Conservation (phyloP, 1,140 invertebrate genomes). For the Ceratina calcarata region DNA sequence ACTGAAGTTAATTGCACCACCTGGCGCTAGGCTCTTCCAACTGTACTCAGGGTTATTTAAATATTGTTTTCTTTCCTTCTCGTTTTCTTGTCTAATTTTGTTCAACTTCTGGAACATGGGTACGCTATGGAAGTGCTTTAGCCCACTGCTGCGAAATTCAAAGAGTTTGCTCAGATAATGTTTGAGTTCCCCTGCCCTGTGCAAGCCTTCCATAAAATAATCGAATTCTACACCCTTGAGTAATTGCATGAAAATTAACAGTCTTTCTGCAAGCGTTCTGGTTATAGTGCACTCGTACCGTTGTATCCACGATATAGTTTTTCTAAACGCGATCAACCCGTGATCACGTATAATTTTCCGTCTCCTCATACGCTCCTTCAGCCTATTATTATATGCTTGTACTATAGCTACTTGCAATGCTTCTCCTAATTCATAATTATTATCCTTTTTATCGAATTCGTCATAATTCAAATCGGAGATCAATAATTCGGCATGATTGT, state of each 20-base stretch:
- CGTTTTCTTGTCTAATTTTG: slow-evolving; percentile 83
- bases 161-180: slow-evolving; percentile 83
- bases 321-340: slow-evolving; percentile 88
- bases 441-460: slow-evolving; percentile 79
- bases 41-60: slow-evolving; percentile 77
- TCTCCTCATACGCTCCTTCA: slow-evolving; percentile 86
- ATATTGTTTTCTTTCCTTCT: slow-evolving; percentile 82
- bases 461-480: slow-evolving; percentile 84
- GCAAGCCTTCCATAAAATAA: slow-evolving; percentile 87
- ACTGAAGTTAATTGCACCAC: slow-evolving; percentile 28
- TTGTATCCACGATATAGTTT: slow-evolving; percentile 83
- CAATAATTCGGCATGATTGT: slow-evolving; percentile 89
- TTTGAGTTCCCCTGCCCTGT: slow-evolving; percentile 85
- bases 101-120: slow-evolving; percentile 82
- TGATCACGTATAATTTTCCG: slow-evolving; percentile 88
- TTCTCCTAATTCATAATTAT: slow-evolving; percentile 81
- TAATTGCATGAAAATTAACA: slow-evolving; percentile 88
- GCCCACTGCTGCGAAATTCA: slow-evolving; percentile 86
- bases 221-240: slow-evolving; percentile 88
- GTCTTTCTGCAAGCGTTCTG: slow-evolving; percentile 82
- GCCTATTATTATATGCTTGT: slow-evolving; percentile 85
- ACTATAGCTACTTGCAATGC: slow-evolving; percentile 86
- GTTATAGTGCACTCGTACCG: slow-evolving; percentile 85
- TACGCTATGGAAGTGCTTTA: slow-evolving; percentile 85
- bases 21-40: slow-evolving; percentile 70